Evolutionary conservation across 2,797 vertebrate genomes (phyloP), one percentile per base, ranked within the genome.

Genomic region (Neosilurus hyrtlii): DNA sequence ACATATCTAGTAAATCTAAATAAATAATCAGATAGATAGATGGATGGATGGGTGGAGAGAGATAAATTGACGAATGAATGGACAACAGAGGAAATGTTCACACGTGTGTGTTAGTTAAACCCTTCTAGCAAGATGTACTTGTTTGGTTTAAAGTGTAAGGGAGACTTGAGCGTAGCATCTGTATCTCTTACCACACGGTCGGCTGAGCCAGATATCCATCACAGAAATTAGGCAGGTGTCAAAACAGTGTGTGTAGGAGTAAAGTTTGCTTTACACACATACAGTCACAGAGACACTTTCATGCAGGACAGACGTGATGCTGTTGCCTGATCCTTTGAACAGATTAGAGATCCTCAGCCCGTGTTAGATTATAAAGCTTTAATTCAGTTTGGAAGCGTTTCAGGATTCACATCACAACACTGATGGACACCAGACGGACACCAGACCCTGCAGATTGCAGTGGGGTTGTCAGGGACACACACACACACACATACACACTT

Each of bases 301-400:
- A 49, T 12, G 43, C 56, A 82, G 51, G 51, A 14, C 54, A 75
- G 24, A 67, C 73, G 30, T 83, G 77, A 66, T 5, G 0, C 67
- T 66, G 24, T 63, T 20, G 68, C 76, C 65, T 86, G 85, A 86
- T 62, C 83, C 80, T n/a, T 59, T 86, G 70, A 81, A 83, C 75
- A 86, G 79, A 83, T 85, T 83, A 81, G 72, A 81, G 35, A 66
- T 54, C 72, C 66, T 84, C 49, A 57, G n/a, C 79, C 67, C 52
- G 71, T 67, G 30, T 81, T 79, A 54, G 78, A 85, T 82, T 82
- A 75, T 82, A 56, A 83, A 83, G 5, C 75, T 59, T 56, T 82
- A 82, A 83, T 83, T 83, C 51, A 79, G 20, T 85, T 85, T 81
- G 61, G 63, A 59, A 24, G 74, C 22, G 11, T 72, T 57, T 35